Evolutionary conservation across 2,113 vertebrate species (phyloP).

Genomic region (Boleophthalmus pectinirostris): DNA sequence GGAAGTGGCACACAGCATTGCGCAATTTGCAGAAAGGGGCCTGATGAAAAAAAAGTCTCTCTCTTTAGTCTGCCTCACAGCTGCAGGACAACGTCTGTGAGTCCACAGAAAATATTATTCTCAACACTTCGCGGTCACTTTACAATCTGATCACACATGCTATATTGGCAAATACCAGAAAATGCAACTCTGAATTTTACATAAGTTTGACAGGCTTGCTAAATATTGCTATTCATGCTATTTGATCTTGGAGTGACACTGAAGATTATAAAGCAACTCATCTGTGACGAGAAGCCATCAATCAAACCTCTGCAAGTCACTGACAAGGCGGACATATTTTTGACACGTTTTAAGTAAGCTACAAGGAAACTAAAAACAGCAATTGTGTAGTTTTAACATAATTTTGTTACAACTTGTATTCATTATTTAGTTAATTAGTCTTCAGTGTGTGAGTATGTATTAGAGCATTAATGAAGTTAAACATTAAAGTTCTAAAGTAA

Average conservation of each 20-base stretch:
- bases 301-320: slow-evolving; percentile 2
- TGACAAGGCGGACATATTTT: slow-evolving; percentile 14
- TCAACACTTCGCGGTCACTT: slow-evolving; percentile 29
- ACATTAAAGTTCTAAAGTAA: too few species aligned
- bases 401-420: too few species aligned
- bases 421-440: too few species aligned
- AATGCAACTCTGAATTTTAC: slow-evolving; percentile 44
- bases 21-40: slow-evolving; percentile 47
- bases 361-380: neutral
- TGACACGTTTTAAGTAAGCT: neutral
- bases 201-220: slow-evolving; percentile 25
- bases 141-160: slow-evolving; percentile 20
- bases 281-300: slow-evolving; percentile 32
- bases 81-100: slow-evolving; percentile 53
- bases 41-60: slow-evolving; percentile 65
- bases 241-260: slow-evolving; percentile 48
- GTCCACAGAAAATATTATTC: slow-evolving; percentile 42
- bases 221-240: slow-evolving; percentile 30
- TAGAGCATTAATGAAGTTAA: too few species aligned
- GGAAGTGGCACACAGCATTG: slow-evolving; percentile 52
- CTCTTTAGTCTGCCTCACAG: slow-evolving; percentile 68
- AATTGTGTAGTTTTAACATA: too few species aligned
- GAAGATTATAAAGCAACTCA: slow-evolving; percentile 28
- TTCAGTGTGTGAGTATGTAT: too few species aligned
- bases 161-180: slow-evolving; percentile 36